phyloP scores from a whole-genome alignment of 2,113 vertebrate species.

The Arvicanthis niloticus region DNA sequence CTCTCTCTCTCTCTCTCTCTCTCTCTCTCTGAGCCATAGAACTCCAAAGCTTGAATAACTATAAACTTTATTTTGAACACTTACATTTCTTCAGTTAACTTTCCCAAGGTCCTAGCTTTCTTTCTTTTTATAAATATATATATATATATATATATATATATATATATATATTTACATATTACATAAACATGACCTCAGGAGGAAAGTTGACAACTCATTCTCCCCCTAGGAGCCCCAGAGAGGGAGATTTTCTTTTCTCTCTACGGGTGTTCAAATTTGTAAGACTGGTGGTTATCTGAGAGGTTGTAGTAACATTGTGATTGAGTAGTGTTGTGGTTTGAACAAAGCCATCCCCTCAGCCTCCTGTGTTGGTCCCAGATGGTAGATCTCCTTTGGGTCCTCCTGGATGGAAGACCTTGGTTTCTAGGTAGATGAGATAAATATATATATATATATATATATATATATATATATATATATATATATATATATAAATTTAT shows the following conservation, averaged over 20 bases:
- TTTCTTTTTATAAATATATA: too few relatives aligned
- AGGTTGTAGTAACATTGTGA: not conserved
- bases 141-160: too few relatives aligned
- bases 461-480: too few relatives aligned
- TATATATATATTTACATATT: too few relatives aligned
- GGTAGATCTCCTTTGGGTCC: not conserved
- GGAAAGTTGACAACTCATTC: not conserved
- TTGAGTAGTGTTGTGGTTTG: not conserved
- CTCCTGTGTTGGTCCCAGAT: not conserved
- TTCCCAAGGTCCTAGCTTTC: too few relatives aligned
- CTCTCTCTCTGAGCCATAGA: not conserved
- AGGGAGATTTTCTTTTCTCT: not conserved
- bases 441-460: too few relatives aligned
- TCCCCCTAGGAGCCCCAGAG: accelerated
- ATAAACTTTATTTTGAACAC: not conserved
- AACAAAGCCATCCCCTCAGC: too few relatives aligned
- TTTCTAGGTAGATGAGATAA: not conserved
- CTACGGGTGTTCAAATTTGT: not conserved
- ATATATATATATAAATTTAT: too few relatives aligned
- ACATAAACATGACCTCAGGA: not conserved
- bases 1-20: conserved; percentile 11
- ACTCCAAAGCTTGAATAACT: conserved; percentile 49
- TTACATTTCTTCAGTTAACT: not conserved
- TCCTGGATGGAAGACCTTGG: not conserved
- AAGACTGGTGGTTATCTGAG: not conserved